Evolutionary conservation across 2,888 invertebrate genomes (phyloP), one percentile per base, ranked within the genome.

Genomic region (Hydroisotoma schaefferi): DNA sequence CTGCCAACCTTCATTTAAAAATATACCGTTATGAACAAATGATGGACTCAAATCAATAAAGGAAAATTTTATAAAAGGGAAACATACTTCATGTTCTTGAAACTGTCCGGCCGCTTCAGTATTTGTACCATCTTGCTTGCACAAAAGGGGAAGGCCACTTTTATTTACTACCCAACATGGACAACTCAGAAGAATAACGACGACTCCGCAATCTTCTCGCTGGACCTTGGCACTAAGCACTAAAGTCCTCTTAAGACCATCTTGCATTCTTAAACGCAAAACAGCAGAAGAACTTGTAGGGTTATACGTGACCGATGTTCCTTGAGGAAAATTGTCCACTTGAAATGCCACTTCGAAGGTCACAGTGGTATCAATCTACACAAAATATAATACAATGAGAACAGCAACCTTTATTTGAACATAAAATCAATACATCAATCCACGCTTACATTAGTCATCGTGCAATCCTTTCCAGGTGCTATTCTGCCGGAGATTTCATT

Each of bases 131-230:
- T 92, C 94, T 78, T 97, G 95, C 71, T 88, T 85, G 77, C 95
- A 94, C 56, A 99, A 87, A 63, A 99, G 80, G n/a, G 98, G 97
- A 63, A 99, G 80, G 0, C 97, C 97, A 5, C 94, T 90, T 77
- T 90, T 90, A 80, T 99, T 98, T 61, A 98, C 86, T 69, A 99
- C 84, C 97, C 97, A 98, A 79, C 88, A 94, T 2, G 91, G 88
- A 2, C 67, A 68, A 37, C 65, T 59, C 26, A 69, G 48, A 15
- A 43, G 54, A 46, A 84, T 86, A 80, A 81, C 81, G 61, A 86
- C 77, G 6, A 83, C 84, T n/a, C 80, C 82, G 18, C 85, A 86
- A 73, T 80, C 81, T 38, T 81, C 78, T 0, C 81, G 79, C 28
- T 79, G 77, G 48, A 87, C 85, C 28, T 84, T 80, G 0, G 88